Base-by-base conservation (phyloP, 2,797 vertebrate species). In the Syndactyla subalaris region DNA sequence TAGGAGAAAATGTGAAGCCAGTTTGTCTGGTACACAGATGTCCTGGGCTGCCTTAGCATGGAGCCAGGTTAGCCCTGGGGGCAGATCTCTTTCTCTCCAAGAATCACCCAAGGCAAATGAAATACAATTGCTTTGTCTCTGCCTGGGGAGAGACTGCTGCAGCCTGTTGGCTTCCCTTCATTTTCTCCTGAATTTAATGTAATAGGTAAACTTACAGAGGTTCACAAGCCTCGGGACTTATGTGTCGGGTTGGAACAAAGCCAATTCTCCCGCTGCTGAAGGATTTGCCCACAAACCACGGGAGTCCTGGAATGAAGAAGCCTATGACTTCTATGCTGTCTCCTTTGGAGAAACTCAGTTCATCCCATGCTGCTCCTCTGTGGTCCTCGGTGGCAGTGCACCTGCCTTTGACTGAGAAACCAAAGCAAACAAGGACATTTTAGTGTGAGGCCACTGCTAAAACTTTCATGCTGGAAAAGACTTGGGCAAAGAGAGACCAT, bases 321-420 rank as follows among this genome's bases (percentile, higher is more conserved):
- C 99, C 99, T 1, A 98, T 95, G 79, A 99, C 98, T 89, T 99
- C 98, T 73, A 99, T 98, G 73, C 88, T 74, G 52, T 99, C 99
- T 29, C 99, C 99, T 95, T 97, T 98, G 92, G 85, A 97, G 91
- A 99, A 98, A 92, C 97, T 98, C 95, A 99, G 97, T 89, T 99
- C 99, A 57, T 99, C 99, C 65, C 96, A 97, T 20, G 94, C 98
- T 78, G 86, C 82, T 39, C 98, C 98, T 95, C 97, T 97, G 85
- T 99, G 97, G 95, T 99, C 98, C 52, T 98, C 97, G 68, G 96
- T 92, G 29, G 98, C 98, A 15, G 98, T 97, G 92, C 99, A 99
- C 23, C 95, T 98, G 39, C 99, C 99, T 66, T 97, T 98, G 85
- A 98, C 99, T 99, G 92, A 51, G 77, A 92, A 84, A 88, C 21